phyloP scores from a whole-genome alignment of 2,888 invertebrate genomes.

The Beris chalybata region DNA sequence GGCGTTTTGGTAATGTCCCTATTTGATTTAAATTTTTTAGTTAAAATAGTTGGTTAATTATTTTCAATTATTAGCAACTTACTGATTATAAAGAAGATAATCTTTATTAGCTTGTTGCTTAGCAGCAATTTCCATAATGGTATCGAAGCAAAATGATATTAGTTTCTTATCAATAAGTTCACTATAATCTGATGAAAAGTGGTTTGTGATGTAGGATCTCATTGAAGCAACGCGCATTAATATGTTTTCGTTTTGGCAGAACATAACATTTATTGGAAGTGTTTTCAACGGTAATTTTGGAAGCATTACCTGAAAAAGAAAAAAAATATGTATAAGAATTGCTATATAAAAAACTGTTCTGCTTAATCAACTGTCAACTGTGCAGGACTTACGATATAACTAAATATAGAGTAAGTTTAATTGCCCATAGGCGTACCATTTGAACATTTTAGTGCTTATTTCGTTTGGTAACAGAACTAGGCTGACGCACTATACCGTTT shows the following conservation, averaged over 20 bases:
- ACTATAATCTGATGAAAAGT: conserved; percentile 47
- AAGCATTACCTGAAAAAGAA: conserved; percentile 44
- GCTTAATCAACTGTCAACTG: no score
- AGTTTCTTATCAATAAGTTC: conserved; percentile 49
- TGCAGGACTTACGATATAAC: no score
- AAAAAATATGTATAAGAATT: conserved; percentile 4
- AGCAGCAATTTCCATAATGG: conserved; percentile 51
- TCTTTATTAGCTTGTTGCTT: conserved; percentile 48
- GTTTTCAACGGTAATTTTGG: conserved; percentile 45
- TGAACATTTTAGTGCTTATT: no score
- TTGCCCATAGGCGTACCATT: no score
- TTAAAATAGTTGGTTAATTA: conserved; percentile 8
- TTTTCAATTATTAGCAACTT: conserved; percentile 45
- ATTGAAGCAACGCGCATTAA: conserved; percentile 37
- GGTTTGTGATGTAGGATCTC: conserved; percentile 48
- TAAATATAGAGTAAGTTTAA: no score
- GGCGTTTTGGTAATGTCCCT: conserved; percentile 40
- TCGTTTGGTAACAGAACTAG: no score
- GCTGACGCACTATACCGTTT: no score
- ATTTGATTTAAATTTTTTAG: conserved; percentile 1
- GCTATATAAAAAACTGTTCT: no score
- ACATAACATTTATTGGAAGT: conserved; percentile 9
- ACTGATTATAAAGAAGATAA: conserved; percentile 57
- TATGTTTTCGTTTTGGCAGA: conserved; percentile 24
- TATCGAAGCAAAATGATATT: conserved; percentile 45